Evolutionary conservation across 2,888 invertebrate species (phyloP), one percentile per base, ranked within the genome.

Genomic region (Lithophane ornitopus): DNA sequence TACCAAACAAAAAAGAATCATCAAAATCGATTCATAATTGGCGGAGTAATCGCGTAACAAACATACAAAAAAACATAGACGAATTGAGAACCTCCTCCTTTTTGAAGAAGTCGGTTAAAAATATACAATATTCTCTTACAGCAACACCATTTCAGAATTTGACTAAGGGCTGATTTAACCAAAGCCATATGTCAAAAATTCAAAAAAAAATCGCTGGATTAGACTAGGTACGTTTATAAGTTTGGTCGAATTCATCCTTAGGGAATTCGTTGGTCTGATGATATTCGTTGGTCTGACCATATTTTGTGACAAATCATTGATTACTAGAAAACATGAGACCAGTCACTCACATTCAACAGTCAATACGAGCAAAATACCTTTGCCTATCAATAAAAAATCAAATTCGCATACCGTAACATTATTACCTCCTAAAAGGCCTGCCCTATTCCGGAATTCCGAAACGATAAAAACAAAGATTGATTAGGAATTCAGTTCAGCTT

Each of bases 401-500:
- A 66, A 81, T 22, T 9, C 19, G 41, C 56, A 56, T 62, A 70
- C 41, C 75, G 75, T 80, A 26, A 59, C 22, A 68, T 71, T 52
- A 72, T 70, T 72, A 58, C 70, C 34, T 73, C 6, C 58, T 76
- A 69, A 72, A 81, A 81, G 56, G 46, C 54, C 66, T 44, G 28
- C 44, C n/a, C 46, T 59, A 34, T 26, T 73, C 61, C 82, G 41
- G 76, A 74, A 63, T 39, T 78, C 68, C 65, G 71, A 69, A 71
- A 74, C 78, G 74, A 78, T 78, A 72, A 82, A 78, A 82, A 82
- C 74, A 82, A 79, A 76, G 83, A 82, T 71, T 72, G 69, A 85
- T 82, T 71, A 75, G 65, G 58, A 74, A 79, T 76, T 82, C 82
- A 56, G 56, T 65, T 65, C 71, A 74, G 67, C 22, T 65, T 28